Base-by-base conservation (phyloP, 2,797 vertebrate genomes). In the Ptychobarbus kaznakovi region DNA sequence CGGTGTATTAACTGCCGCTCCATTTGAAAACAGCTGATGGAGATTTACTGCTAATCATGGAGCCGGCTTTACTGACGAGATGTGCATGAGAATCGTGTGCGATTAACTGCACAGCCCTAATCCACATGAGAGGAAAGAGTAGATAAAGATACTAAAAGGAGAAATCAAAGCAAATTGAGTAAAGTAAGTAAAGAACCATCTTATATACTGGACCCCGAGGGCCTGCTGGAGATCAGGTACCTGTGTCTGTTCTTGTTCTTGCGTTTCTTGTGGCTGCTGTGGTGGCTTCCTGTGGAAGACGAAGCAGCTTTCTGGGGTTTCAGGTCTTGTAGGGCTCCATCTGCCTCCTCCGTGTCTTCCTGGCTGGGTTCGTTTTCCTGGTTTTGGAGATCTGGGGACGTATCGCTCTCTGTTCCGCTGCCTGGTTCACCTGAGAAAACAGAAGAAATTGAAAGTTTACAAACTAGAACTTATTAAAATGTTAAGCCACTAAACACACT, bases 241-340 rank as follows among this genome's bases (percentile, higher is more conserved):
- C 98, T 99, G 96, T 99, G 98, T 90, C 98, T 94, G 91, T 99
- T 99, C 95, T 99, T 99, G 94, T 98, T 99, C 96, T 99, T 99
- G 92, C 98, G 91, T 90, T 99, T 99, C 95, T 99, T 99, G 95
- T 99, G 98, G 94, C 97, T 98, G 89, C 96, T 97, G 84, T 99
- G 98, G 89, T 99, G 98, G 88, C 97, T 96, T 87, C 97, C 95
- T 1, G 97, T 97, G 75, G 97, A 98, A 1, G 98, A 98, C 1
- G 98, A 97, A 38, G 97, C 97, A 0, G 97, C 97, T 92, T 99
- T 99, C 92, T 99, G 98, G 38, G 98, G 97, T 83, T 99, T 99
- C 87, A 99, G 95, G 89, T 97, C 97, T 92, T 98, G 97, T 89
- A 99, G 92, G 0, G 97, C 94, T 0, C 97, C 97, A 77, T 99